Evolutionary conservation across 1,140 invertebrate species (phyloP), one percentile per base, ranked within the genome.

Genomic region (Ctenoplectra terminalis): DNA sequence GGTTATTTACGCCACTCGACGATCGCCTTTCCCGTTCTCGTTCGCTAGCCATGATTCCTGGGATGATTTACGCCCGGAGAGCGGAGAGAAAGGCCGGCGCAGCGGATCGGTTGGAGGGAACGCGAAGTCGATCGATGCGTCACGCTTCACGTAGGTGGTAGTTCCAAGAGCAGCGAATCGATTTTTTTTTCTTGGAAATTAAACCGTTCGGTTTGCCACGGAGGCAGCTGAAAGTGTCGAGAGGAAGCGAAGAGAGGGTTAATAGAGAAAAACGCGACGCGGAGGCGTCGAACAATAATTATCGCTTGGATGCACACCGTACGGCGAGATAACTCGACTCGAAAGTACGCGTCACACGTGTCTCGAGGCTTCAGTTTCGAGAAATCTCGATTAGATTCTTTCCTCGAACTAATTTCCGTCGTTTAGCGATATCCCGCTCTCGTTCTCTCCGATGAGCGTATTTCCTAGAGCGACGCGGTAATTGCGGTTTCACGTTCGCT

Each of bases 141-240:
- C 43, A 78, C 54, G 75, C 0, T 56, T 20, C 60, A 46, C 34
- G 61, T 67, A 46, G 63, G 46, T 66, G 74, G 48, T 60, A 46
- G 26, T 70, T 78, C 64, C 54, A 34, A 46, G 76, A 70, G 64
- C 23, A 54, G 43, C 66, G 54, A 61, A 71, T 71, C 67, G 66
- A 71, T 71, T 78, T 40, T 40, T 71, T 79, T 61, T 79, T 71
- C 76, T 60, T 37, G 66, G 76, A 79, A 79, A 79, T 79, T 61
- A 61, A 69, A 60, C 29, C 37, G 73, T 37, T 40, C 17, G 1
- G 8, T 40, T 1, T 17, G 15, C 8, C 29, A 13, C 20, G 26
- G 11, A 17, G 54, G n/a, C n/a, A n/a, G n/a, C n/a, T n/a, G n/a
- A n/a, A n/a, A n/a, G n/a, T n/a, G n/a, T n/a, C n/a, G 9, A 23